Evolutionary conservation across 2,888 invertebrate genomes (phyloP).

Genomic region (Adelognathus sp.): DNA sequence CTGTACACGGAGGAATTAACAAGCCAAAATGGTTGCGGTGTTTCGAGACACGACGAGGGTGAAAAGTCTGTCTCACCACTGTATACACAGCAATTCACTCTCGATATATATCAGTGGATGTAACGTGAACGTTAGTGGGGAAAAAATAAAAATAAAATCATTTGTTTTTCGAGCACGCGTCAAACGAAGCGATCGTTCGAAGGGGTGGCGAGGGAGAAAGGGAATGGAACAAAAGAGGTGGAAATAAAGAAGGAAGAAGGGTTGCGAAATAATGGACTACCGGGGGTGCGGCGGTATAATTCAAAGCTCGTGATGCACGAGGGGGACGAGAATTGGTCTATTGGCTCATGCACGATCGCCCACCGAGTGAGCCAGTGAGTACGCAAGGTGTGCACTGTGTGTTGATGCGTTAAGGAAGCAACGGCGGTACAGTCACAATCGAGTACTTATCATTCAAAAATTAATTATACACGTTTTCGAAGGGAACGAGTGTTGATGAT

Average conservation of each 20-base stretch:
- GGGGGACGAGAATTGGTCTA: slow-evolving; percentile 49
- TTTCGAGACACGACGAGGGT: too few species aligned
- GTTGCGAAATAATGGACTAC: background rate
- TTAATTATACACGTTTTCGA: too few species aligned
- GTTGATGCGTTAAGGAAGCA: too few species aligned
- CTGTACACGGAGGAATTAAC: too few species aligned
- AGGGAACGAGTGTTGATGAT: too few species aligned
- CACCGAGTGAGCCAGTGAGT: slow-evolving; percentile 12
- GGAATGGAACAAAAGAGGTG: background rate
- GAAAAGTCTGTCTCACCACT: background rate
- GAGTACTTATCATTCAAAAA: too few species aligned
- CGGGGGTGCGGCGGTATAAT: slow-evolving; percentile 17
- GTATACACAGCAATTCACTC: background rate
- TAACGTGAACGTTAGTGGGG: background rate
- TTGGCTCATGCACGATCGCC: slow-evolving; percentile 51
- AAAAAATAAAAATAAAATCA: slow-evolving; percentile 5
- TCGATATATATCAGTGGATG: background rate
- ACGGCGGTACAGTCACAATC: too few species aligned
- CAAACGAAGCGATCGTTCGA: background rate
- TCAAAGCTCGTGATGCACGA: slow-evolving; percentile 15
- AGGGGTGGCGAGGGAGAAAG: background rate
- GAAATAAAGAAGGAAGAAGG: slow-evolving; percentile 8
- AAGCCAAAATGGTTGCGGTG: background rate
- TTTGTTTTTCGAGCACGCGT: slow-evolving; percentile 24
- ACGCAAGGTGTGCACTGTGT: background rate